Evolutionary conservation across 1,140 invertebrate genomes (phyloP), one percentile per base, ranked within the genome.

Genomic region (Colletes gigas): DNA sequence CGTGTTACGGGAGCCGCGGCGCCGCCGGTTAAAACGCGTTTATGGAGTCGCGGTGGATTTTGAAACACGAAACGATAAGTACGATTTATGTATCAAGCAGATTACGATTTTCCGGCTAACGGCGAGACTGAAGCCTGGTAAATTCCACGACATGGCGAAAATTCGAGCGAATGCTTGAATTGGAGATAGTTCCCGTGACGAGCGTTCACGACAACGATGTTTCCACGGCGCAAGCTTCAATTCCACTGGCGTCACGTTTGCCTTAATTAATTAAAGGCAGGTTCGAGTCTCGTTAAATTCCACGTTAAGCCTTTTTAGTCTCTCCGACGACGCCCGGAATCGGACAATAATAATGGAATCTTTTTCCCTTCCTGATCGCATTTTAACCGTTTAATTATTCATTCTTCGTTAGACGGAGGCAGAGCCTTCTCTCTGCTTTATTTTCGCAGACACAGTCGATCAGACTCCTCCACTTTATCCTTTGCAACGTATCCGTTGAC

Each of bases 231-330:
- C 65, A 57, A 77, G 65, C 63, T 75, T 77, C 73, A 77, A 77
- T 81, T 81, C 79, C 57, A 55, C 50, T 77, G 79, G 79, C 79
- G 79, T 81, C 79, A 60, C 73, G 79, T 81, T 73, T 81, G 79
- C 47, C 59, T 81, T 77, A 81, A 81, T 81, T 81, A 81, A 81
- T 81, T 81, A 69, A 77, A 81, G 50, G 65, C 73, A 81, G 79
- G 55, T 81, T 81, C 73, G 78, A 75, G 72, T 21, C 79, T 81
- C 79, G 79, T 81, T 68, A 76, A 81, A 81, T 77, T 69, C 73
- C 65, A 14, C 73, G 63, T 77, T 69, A 30, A 76, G 55, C n/a
- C 65, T 76, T 69, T 81, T 69, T 63, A 62, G 19, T 59, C 30
- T 52, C 69, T 50, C 30, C 65, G n/a, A 21, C 54, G 30, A 17